A percentile compares a stretch with the other conserved stretches of the same genome.
These are phyloP conservation scores for Electrophaes corylata DNA, from an alignment of 2,888 invertebrate species.

Conservation along the genomic window DNA sequence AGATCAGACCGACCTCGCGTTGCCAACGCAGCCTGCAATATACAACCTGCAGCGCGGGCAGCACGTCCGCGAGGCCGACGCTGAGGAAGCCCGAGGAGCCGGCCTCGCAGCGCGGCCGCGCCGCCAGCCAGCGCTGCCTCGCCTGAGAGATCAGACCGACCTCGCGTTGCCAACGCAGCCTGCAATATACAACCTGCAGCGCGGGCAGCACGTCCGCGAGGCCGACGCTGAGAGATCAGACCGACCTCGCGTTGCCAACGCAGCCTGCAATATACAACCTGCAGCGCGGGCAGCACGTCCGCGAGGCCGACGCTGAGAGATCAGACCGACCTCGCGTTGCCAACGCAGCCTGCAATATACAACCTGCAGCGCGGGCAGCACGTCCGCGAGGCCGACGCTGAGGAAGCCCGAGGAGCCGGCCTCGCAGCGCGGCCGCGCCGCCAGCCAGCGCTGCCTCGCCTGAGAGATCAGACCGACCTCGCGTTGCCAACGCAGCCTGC, in stretches of 20 bases:
- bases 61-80: constrained; percentile 81
- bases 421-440: constrained; percentile 81
- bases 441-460: constrained; percentile 81
- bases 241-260: no score
- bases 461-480: constrained; percentile 83
- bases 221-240: no score
- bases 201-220: no score
- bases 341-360: no score
- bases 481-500: constrained; percentile 84
- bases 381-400: constrained; percentile 81
- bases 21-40: no score
- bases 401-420: constrained; percentile 76
- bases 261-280: no score
- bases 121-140: constrained; percentile 81
- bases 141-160: constrained; percentile 80
- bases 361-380: constrained; percentile 75
- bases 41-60: constrained; percentile 73
- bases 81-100: constrained; percentile 79
- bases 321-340: no score
- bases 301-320: no score
- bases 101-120: constrained; percentile 80
- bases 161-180: constrained; percentile 86
- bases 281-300: no score
- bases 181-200: no score
- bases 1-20: no score